phyloP scores from a whole-genome alignment of 1,140 invertebrate genomes.

The Drosophila repletoides region DNA sequence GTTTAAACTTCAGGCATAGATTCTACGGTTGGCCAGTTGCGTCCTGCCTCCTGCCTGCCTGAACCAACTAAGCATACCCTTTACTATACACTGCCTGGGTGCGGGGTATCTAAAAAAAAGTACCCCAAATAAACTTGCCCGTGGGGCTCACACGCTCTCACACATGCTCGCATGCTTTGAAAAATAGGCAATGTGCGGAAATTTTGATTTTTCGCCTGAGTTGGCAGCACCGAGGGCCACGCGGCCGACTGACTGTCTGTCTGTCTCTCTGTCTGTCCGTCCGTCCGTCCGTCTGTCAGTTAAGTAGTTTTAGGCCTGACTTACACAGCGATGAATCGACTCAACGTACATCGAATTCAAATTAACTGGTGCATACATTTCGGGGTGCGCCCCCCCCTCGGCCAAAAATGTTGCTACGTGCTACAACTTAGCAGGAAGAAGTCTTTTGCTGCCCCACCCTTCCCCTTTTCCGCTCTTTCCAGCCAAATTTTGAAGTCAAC shows the following conservation, averaged over 20 bases:
- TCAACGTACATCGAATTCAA: constrained; percentile 66
- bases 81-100: too few species aligned
- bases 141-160: neutral
- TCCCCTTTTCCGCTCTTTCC: neutral
- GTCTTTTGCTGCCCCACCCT: constrained; percentile 21
- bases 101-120: too few species aligned
- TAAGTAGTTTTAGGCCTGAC: constrained; percentile 54
- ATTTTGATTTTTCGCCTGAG: constrained; percentile 79
- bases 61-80: too few species aligned
- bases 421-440: constrained; percentile 47
- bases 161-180: constrained; percentile 26
- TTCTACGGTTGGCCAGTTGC: too few species aligned
- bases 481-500: constrained; percentile 44
- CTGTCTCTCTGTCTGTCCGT: neutral
- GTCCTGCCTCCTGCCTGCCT: too few species aligned
- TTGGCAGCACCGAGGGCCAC: constrained; percentile 50
- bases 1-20: too few species aligned
- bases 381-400: constrained; percentile 16
- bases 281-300: constrained; percentile 2
- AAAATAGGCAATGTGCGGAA: constrained; percentile 77
- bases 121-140: constrained; percentile 53
- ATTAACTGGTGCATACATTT: constrained; percentile 74
- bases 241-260: neutral
- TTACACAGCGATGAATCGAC: too few species aligned
- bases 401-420: constrained; percentile 69